Evolutionary conservation across 2,113 vertebrate species (phyloP), one percentile per base, ranked within the genome.

Genomic region (Micronisus gabar): DNA sequence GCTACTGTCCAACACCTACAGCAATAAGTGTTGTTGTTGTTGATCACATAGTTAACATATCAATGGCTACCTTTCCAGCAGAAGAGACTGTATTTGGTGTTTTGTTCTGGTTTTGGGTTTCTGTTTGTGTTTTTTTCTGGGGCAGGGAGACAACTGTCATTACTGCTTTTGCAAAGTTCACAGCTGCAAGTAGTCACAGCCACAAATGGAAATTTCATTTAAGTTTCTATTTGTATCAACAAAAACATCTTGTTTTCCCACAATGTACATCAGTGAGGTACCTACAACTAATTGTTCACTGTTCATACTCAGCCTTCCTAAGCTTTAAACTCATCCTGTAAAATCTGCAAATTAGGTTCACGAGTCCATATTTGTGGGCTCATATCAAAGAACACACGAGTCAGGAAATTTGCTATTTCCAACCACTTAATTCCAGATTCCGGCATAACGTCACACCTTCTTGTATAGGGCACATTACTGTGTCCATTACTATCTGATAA

Each of bases 21-120:
- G 71, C 52, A 55, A 3, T 2, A 32, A 3, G 1, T 32, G 16
- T 0, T 71, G 52, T 0, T 71, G 52, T 1, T 56, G 56, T 2
- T 56, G 32, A 58, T 38, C 67, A 62, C 36, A 53, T 4, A 41
- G 71, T 18, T 55, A 50, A 36, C 10, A 0, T 3, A 48, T 6
- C 27, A 3, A 2, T 34, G 19, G 55, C 19, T 15, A 9, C 23
- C 32, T 5, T 85, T 70, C 56, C n/a, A 58, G 41, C 75, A 80
- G 20, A 27, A 81, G 21, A 72, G n/a, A 59, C 26, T 71, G 70
- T 7, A n/a, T 45, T 7, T 47, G 38, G 20, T 48, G 41, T 11
- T 75, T 21, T 58, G 25, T 11, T 53, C 27, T 17, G 26, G 23
- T 9, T 11, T 36, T 38, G 15, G 13, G 1, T 17, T 29, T 81